phyloP scores from a whole-genome alignment of 2,113 vertebrate genomes.

The Thamnophis sirtalis region DNA sequence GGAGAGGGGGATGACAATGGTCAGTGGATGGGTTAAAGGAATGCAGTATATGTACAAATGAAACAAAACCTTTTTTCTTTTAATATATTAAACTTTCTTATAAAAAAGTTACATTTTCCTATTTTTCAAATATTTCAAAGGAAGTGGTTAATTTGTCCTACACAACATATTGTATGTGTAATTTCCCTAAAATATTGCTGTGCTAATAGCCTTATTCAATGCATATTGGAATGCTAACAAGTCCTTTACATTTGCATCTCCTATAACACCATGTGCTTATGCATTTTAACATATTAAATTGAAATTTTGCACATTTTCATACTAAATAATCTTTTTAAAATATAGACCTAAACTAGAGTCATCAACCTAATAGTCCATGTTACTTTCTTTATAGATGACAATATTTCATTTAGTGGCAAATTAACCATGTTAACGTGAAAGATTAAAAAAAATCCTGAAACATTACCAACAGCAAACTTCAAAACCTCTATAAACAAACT shows the following conservation, averaged over 20 bases:
- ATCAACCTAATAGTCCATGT: neutral
- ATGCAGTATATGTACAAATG: slow-evolving; percentile 21
- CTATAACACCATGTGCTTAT: slow-evolving; percentile 37
- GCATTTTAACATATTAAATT: slow-evolving; percentile 49
- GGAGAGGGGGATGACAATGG: neutral
- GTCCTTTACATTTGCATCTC: neutral
- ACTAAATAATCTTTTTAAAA: slow-evolving; percentile 33
- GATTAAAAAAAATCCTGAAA: slow-evolving; percentile 13
- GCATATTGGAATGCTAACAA: neutral
- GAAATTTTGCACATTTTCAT: slow-evolving; percentile 53
- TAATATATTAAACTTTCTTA: neutral
- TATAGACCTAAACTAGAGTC: slow-evolving; percentile 44
- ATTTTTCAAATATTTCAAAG: neutral
- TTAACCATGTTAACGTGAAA: neutral
- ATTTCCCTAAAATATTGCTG: neutral
- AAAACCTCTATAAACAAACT: neutral
- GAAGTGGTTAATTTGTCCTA: neutral
- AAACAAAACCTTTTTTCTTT: slow-evolving; percentile 17
- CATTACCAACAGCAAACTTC: neutral
- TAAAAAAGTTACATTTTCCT: neutral
- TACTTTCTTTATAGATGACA: slow-evolving; percentile 39
- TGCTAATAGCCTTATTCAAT: neutral
- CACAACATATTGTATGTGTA: neutral
- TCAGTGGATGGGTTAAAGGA: slow-evolving; percentile 18
- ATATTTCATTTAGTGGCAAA: slow-evolving; percentile 33